Evolutionary conservation across 1,140 invertebrate species (phyloP), one percentile per base, ranked within the genome.

Genomic region (Drosophila prosaltans): DNA sequence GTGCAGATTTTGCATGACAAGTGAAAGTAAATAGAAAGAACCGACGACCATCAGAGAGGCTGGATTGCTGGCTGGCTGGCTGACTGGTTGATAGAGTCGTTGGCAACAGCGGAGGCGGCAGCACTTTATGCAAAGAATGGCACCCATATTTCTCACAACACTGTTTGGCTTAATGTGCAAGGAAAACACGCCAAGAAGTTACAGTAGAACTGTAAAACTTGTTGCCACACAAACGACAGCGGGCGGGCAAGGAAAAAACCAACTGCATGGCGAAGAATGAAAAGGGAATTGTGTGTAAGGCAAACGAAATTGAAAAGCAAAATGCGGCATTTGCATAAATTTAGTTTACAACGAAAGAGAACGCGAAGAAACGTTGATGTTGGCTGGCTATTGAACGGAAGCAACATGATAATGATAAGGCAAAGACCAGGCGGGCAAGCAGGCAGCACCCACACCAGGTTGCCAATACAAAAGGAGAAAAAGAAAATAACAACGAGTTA

Each of bases 301-400:
- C 78, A 65, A 78, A 74, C 51, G 71, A 79, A 88, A 86, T 86
- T 80, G 82, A 88, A 86, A 85, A 82, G 83, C 79, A 74, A 86
- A 82, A 83, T 75, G 78, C 80, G 71, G 55, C 64, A 86, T 86
- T 86, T 86, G 82, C 82, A 86, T 86, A 86, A 86, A 86, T 79
- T 79, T 64, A 70, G 68, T 73, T 68, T 54, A 78, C n/a, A 28
- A 16, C 45, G 68, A 6, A 8, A 21, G 45, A 48, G 21, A 26
- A 51, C 8, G 45, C 6, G 24, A 24, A 51, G 45, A 51, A 51
- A 76, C 16, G 43, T 30, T 32, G 54, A 60, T 40, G 69, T 21
- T 67, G 39, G 36, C 10, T 36, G 58, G 67, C 75, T 77, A 86
- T 82, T 80, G 83, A 86, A 83, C 79, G 70, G 72, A 88, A 88